phyloP scores from a whole-genome alignment of 1,140 invertebrate genomes.

The Lucilia cuprina region DNA sequence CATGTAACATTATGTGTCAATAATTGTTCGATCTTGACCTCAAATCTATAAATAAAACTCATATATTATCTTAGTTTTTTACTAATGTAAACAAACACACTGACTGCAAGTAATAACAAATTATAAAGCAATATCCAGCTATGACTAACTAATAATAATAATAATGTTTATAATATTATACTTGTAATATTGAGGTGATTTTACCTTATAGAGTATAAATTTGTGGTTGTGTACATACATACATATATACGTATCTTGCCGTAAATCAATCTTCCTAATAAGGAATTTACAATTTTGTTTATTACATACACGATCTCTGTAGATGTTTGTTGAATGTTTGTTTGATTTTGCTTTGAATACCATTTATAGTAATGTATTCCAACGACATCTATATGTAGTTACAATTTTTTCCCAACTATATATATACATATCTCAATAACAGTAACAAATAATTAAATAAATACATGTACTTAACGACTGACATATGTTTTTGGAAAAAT shows the following conservation, averaged over 20 bases:
- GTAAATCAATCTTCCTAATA: conserved; percentile 7
- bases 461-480: background rate
- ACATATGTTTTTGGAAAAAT: background rate
- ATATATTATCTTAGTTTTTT: too few relatives aligned
- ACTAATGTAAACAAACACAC: too few relatives aligned
- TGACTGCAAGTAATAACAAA: background rate
- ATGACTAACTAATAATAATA: conserved; percentile 4
- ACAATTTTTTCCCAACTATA: too few relatives aligned
- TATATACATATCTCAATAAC: too few relatives aligned
- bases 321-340: too few relatives aligned
- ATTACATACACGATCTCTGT: too few relatives aligned
- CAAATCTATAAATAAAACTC: background rate
- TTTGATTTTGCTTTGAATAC: too few relatives aligned
- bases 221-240: background rate
- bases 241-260: background rate
- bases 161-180: background rate
- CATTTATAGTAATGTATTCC: too few relatives aligned
- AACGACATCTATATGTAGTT: background rate
- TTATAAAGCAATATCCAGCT: background rate
- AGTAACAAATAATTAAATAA: background rate
- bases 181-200: background rate
- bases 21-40: background rate
- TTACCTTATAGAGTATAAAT: conserved; percentile 6
- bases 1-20: background rate
- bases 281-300: background rate